A percentile compares a stretch with the other conserved stretches of the same genome.
These are phyloP conservation scores for Acropternis orthonyx DNA, from an alignment of 2,797 vertebrate species.

Conservation along the genomic window DNA sequence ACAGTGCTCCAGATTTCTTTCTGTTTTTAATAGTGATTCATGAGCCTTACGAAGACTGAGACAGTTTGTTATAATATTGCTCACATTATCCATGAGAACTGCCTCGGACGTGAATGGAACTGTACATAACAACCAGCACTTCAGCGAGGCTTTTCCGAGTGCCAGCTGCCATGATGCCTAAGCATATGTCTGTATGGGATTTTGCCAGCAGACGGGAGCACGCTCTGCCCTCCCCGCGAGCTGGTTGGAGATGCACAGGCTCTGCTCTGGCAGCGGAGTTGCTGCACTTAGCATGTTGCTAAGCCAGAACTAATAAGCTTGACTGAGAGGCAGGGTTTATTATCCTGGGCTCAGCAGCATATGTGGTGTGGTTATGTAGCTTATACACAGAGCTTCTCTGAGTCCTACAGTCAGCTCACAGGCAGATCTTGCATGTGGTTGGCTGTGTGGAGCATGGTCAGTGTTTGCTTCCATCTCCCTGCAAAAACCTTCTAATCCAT, in stretches of 20 bases:
- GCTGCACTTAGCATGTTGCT: slow-evolving; percentile 12
- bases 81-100: not conserved
- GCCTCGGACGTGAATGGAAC: not conserved
- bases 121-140: not conserved
- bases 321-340: slow-evolving; percentile 18
- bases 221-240: slow-evolving; percentile 31
- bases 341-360: not conserved
- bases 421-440: not conserved
- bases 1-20: not conserved
- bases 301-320: slow-evolving; percentile 43
- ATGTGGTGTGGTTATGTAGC: not conserved
- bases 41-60: not conserved
- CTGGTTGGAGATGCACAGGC: not conserved
- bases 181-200: slow-evolving; percentile 52
- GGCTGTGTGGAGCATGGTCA: not conserved
- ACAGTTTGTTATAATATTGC: not conserved
- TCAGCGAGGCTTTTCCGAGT: not conserved
- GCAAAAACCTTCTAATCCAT: not conserved
- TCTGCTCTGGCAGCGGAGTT: slow-evolving; percentile 29
- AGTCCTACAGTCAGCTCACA: rapidly evolving
- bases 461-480: not conserved
- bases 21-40: not conserved
- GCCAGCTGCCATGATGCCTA: slow-evolving; percentile 37
- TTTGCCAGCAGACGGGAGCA: slow-evolving; percentile 1
- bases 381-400: not conserved